Evolutionary conservation across 1,140 invertebrate genomes (phyloP).

Genomic region (Oncopodura yosiiana): DNA sequence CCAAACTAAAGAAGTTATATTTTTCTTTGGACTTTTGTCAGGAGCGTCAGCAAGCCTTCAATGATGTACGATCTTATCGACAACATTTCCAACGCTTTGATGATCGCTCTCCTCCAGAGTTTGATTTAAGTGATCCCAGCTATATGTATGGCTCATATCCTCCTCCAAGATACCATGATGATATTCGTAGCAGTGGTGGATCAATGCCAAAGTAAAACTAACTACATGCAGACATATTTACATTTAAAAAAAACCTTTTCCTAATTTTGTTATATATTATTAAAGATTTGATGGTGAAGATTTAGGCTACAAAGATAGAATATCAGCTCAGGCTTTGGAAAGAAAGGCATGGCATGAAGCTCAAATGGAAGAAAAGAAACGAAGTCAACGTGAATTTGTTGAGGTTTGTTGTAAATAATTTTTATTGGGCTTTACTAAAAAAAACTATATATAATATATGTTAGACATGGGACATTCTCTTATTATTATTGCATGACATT

Average conservation of each 20-base stretch:
- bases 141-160: conserved; percentile 61
- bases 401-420: too few species aligned
- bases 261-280: too few species aligned
- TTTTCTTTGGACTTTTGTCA: too few species aligned
- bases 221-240: too few species aligned
- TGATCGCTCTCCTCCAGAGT: conserved; percentile 65
- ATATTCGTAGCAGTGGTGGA: conserved; percentile 55
- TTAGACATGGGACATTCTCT: too few species aligned
- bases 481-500: too few species aligned
- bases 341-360: conserved; percentile 65
- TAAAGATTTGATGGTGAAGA: conserved; percentile 75
- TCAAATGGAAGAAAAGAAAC: conserved; percentile 56
- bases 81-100: conserved; percentile 60
- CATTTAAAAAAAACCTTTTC: too few species aligned
- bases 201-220: conserved; percentile 64
- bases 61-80: conserved; percentile 65
- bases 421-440: too few species aligned
- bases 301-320: conserved; percentile 48
- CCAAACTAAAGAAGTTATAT: too few species aligned
- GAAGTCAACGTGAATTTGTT: conserved; percentile 50
- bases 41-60: conserved; percentile 53
- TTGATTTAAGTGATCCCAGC: conserved; percentile 73
- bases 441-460: too few species aligned
- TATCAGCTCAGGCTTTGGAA: conserved; percentile 60
- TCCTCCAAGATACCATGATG: conserved; percentile 55